Evolutionary conservation across 2,797 vertebrate genomes (phyloP).

Genomic region (Podargus strigoides): DNA sequence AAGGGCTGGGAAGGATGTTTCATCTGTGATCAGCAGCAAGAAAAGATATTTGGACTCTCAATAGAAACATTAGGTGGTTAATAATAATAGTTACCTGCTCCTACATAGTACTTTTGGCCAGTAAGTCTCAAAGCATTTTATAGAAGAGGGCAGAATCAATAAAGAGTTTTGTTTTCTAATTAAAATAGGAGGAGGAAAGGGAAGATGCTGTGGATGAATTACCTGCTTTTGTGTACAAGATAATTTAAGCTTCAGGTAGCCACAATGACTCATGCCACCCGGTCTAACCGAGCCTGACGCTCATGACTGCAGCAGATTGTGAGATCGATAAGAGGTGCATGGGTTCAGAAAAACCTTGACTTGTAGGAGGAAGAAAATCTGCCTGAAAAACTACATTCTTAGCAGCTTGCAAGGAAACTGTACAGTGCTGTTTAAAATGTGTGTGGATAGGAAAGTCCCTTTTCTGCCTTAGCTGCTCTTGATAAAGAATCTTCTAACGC

Average conservation of each 20-base stretch:
- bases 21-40: background rate
- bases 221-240: background rate
- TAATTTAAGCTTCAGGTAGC: background rate
- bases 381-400: conserved; percentile 31
- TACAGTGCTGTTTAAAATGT: background rate
- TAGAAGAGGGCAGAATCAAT: background rate
- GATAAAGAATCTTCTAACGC: background rate
- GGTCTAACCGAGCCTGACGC: background rate
- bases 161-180: background rate
- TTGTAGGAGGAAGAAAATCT: conserved; percentile 40
- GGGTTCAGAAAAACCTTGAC: background rate
- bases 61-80: background rate
- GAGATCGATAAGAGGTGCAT: background rate
- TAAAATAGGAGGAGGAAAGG: background rate
- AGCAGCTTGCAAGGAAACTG: background rate
- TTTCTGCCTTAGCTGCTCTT: background rate
- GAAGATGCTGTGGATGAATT: background rate
- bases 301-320: conserved; percentile 32
- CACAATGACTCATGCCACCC: conserved; percentile 18
- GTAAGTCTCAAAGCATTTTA: background rate
- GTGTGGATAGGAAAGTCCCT: background rate
- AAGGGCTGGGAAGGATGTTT: background rate
- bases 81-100: background rate
- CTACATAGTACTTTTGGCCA: background rate
- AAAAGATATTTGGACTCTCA: background rate